Evolutionary conservation across 2,888 invertebrate species (phyloP).

Genomic region (Ornithoptera alexandrae): DNA sequence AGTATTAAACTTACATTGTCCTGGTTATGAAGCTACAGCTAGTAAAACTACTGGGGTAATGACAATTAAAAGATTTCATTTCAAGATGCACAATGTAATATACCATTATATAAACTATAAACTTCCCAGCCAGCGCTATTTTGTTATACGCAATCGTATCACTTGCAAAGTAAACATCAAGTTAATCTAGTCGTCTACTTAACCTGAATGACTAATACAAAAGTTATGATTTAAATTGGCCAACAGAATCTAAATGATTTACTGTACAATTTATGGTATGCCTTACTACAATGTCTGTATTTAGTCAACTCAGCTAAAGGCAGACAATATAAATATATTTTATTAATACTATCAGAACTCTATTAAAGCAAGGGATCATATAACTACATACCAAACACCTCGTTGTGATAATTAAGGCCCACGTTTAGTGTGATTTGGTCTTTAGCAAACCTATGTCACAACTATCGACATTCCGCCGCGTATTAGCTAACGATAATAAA

Average conservation of each 20-base stretch:
- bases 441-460: conserved; percentile 26
- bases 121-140: too few relatives aligned
- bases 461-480: conserved; percentile 20
- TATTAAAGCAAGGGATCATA: background rate
- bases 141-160: too few relatives aligned
- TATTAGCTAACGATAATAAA: conserved; percentile 21
- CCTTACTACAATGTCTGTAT: background rate
- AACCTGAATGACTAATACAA: background rate
- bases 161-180: background rate
- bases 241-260: background rate
- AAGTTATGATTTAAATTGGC: background rate
- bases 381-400: conserved; percentile 23
- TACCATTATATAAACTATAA: too few relatives aligned
- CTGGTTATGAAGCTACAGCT: too few relatives aligned
- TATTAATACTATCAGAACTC: background rate
- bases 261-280: background rate
- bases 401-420: conserved; percentile 25
- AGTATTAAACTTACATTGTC: too few relatives aligned
- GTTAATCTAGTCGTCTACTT: background rate
- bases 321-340: background rate
- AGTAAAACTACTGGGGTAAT: too few relatives aligned
- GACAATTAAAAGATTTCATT: too few relatives aligned
- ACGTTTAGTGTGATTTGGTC: conserved; percentile 25
- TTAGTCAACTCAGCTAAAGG: too few relatives aligned
- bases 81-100: too few relatives aligned